A percentile compares a stretch with the other conserved stretches of the same genome.
These are phyloP conservation scores for Piaya cayana DNA, from an alignment of 2,113 vertebrate genomes.

Conservation along the genomic window DNA sequence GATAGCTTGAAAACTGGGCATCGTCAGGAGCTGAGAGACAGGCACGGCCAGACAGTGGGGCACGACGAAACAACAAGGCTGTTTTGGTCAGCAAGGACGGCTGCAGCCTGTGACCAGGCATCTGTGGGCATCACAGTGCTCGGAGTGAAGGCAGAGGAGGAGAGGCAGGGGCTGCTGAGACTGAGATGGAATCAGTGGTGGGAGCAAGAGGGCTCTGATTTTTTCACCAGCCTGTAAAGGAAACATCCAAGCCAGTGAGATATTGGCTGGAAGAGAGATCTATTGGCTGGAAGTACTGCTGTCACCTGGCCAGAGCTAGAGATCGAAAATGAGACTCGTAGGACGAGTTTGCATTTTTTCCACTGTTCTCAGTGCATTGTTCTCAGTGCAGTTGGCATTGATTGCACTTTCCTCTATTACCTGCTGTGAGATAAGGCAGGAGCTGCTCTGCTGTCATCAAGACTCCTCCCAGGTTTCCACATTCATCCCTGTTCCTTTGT, in stretches of 20 bases:
- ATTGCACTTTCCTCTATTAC: not conserved
- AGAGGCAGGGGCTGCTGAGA: not conserved
- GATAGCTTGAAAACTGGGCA: not conserved
- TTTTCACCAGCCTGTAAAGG: not conserved
- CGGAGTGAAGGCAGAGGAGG: fast-evolving
- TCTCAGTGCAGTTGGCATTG: not conserved
- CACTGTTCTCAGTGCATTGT: not conserved
- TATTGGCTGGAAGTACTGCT: not conserved
- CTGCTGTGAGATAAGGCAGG: not conserved
- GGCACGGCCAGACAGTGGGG: not conserved
- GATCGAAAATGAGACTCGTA: fast-evolving
- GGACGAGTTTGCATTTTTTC: not conserved
- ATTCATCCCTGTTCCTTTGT: not conserved
- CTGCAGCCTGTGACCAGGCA: not conserved
- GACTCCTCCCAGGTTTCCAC: conserved; percentile 30
- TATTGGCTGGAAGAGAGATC: not conserved
- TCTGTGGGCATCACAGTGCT: fast-evolving
- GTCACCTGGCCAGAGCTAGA: not conserved
- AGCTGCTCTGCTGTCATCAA: not conserved
- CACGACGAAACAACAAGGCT: not conserved
- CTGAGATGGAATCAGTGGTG: fast-evolving
- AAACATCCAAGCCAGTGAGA: not conserved
- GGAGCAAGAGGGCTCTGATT: not conserved
- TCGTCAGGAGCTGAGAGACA: not conserved
- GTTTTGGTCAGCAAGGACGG: not conserved